A percentile compares a stretch with the other conserved stretches of the same genome.
Evolutionary conservation across 1,140 invertebrate genomes (phyloP).

Genomic region (Macrosteles quadrilineatus): DNA sequence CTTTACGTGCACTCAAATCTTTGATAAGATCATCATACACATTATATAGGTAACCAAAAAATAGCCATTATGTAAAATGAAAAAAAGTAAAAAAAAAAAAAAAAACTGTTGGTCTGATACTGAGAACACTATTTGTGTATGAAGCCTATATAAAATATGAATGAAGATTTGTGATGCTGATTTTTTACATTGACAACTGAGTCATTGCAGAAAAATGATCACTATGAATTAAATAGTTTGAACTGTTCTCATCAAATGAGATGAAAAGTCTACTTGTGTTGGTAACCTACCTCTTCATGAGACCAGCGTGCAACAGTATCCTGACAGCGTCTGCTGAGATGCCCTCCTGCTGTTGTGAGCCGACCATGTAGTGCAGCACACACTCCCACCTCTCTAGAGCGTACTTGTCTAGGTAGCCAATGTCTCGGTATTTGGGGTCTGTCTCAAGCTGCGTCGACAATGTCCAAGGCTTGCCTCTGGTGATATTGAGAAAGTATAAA

Average conservation of each 20-base stretch:
- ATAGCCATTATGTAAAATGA: background rate
- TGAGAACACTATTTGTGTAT: too few species aligned
- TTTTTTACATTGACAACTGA: too few species aligned
- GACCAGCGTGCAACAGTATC: slow-evolving; percentile 85
- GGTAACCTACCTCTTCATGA: slow-evolving; percentile 76
- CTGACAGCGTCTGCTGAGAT: slow-evolving; percentile 92
- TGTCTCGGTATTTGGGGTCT: slow-evolving; percentile 87
- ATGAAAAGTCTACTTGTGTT: too few species aligned
- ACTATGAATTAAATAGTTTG: too few species aligned
- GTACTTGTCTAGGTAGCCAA: slow-evolving; percentile 89
- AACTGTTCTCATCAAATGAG: too few species aligned
- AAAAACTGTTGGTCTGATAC: too few species aligned
- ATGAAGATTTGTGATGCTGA: too few species aligned
- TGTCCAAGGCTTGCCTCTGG: slow-evolving; percentile 79
- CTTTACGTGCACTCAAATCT: too few species aligned
- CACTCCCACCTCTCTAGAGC: slow-evolving; percentile 95
- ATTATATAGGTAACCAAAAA: background rate
- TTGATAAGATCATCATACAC: background rate
- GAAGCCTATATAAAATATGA: too few species aligned
- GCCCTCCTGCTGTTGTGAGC: slow-evolving; percentile 81
- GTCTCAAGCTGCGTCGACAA: slow-evolving; percentile 81
- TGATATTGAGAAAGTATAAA: too few species aligned
- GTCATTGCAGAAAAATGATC: too few species aligned
- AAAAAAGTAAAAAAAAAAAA: too few species aligned
- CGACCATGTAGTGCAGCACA: slow-evolving; percentile 96